These are phyloP conservation scores for Dendrolimus houi DNA, from an alignment of 2,888 invertebrate species.

Conservation along the genomic window DNA sequence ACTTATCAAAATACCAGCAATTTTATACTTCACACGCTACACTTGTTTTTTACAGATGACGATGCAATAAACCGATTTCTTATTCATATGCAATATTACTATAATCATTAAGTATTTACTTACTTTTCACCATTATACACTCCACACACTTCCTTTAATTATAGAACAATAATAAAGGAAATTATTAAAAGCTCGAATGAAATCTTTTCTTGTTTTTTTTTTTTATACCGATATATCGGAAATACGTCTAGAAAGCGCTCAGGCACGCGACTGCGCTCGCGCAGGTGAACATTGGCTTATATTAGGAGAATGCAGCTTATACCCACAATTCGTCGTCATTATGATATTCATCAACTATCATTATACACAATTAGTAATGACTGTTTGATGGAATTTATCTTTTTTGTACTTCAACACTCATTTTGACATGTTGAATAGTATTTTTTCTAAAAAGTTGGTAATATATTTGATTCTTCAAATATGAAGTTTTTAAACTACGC, in stretches of 20 bases:
- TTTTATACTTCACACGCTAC: background rate
- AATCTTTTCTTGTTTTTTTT: too few relatives aligned
- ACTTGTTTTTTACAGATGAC: background rate
- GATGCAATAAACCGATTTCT: background rate
- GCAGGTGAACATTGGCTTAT: background rate
- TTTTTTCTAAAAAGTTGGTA: background rate
- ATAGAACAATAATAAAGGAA: background rate
- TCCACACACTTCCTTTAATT: background rate
- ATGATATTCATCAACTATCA: background rate
- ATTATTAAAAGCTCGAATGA: background rate
- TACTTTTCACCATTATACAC: background rate
- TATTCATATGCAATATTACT: background rate
- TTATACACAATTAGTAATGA: too few relatives aligned
- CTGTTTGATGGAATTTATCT: background rate
- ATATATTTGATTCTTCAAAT: too few relatives aligned
- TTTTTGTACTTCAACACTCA: constrained; percentile 14
- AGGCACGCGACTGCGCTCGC: background rate
- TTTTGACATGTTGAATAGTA: constrained; percentile 20
- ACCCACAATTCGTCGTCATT: background rate
- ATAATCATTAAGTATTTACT: background rate
- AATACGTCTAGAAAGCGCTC: background rate
- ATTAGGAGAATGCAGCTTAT: background rate
- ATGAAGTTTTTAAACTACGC: too few relatives aligned
- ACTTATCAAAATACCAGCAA: background rate
- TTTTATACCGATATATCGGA: background rate